Evolutionary conservation across 2,888 invertebrate species (phyloP), one percentile per base, ranked within the genome.

Genomic region (Subacronicta megacephala): DNA sequence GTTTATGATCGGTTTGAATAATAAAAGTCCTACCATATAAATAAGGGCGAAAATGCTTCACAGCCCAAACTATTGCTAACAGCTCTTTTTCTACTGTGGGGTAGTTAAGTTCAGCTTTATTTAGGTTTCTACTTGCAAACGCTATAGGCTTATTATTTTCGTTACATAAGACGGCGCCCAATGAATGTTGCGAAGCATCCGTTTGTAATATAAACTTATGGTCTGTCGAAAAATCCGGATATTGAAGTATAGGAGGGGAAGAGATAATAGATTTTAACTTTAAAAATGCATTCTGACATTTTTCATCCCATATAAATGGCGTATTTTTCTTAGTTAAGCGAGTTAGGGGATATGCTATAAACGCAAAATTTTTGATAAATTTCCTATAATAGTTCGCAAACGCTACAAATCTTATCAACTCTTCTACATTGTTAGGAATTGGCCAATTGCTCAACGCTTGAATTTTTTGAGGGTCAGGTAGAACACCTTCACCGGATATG

Each of bases 271-370:
- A 13, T 3, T 49, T 16, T 20, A 20, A 20, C 41, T 56, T 62
- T 44, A 58, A 40, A n/a, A 65, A 65, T 29, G 51, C n/a, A 10
- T 41, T 44, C 43, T 62, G 37, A 33, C 58, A 61, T 10, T 62
- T 29, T 23, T 45, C 18, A 41, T 44, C 36, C 46, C 37, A 36
- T 20, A 12, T 20, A 35, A 45, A 45, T 17, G 12, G 7, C 7
- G 13, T 15, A 37, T 46, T 51, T n/a, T 35, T 38, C 16, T 12
- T 33, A 33, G 23, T 7, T 23, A 23, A 23, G 9, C 23, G 23
- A 23, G 23, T 23, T 23, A 23, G 23, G 23, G 23, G 23, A 23
- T 23, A 23, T 2, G 23, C 23, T 23, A 23, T 23, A 23, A 23
- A 23, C 7, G 64, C 64, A 52, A 67, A 72, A 16, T 67, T 52